Base-by-base conservation (phyloP, 2,888 invertebrate species). In the Fragum whitleyi region DNA sequence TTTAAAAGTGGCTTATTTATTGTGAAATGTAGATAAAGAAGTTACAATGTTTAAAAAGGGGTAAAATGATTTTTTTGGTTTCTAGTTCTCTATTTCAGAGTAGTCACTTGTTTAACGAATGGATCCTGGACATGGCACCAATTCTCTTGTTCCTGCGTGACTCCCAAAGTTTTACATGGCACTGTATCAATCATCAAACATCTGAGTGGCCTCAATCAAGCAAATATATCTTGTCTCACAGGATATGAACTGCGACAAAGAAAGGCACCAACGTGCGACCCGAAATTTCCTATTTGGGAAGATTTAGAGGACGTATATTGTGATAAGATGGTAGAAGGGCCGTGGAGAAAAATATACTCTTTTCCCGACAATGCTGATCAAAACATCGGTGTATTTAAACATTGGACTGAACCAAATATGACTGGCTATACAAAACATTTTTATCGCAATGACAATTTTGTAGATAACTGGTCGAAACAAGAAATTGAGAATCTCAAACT, bases 301-400 rank as follows among this genome's bases (percentile, higher is more conserved):
- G 19, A 53, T 21, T 5, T 53, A 53, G 53, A 53, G 5, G 53
- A 53, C 21, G 21, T 21, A 6, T 53, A 53, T 53, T 53, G 53
- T 53, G 53, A n/a, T 19, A 53, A 53, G 19, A 21, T 53, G 53
- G 19, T 53, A 7, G 53, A 53, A 11, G 53, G 53, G 5, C 53
- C 9, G 19, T 53, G 53, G 53, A 53, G 53, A 21, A 53, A 53
- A 53, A 53, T 53, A 53, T 53, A 53, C 53, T 53, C 53, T 5
- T 53, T n/a, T 53, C 53, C 53, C 7, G 19, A 39, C 14, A 39
- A 39, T 39, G 39, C 39, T 14, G 39, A 39, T 14, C 7, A 14
- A 39, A 39, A 9, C 6, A 14, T 39, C 7, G 6, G 7, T 6
- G 14, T 39, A 39, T 9, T 39, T 6, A 39, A 39, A 9, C 6